These are phyloP conservation scores for Papilio helenus DNA, from an alignment of 1,140 invertebrate species.

Conservation along the genomic window DNA sequence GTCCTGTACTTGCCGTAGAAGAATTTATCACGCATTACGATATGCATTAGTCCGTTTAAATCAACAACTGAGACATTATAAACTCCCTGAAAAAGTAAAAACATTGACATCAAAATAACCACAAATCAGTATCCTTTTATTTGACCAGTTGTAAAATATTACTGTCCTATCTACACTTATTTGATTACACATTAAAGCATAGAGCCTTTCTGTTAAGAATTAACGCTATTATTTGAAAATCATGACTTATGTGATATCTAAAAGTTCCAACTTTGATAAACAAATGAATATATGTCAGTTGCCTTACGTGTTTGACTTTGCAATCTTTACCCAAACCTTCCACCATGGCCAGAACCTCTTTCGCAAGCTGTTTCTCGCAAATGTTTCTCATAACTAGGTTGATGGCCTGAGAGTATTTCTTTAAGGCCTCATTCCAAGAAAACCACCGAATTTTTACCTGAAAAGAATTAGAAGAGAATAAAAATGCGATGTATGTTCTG, in stretches of 20 bases:
- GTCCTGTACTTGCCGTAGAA: conserved; percentile 34
- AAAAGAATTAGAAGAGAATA: background rate
- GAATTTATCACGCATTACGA: background rate
- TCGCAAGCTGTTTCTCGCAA: conserved; percentile 35
- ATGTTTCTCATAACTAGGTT: conserved; percentile 40
- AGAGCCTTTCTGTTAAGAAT: too few relatives aligned
- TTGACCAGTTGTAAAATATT: too few relatives aligned
- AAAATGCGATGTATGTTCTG: background rate
- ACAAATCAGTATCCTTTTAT: background rate
- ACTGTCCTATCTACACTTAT: too few relatives aligned
- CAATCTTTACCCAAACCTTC: conserved; percentile 37
- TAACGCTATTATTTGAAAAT: too few relatives aligned
- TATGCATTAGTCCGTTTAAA: conserved; percentile 19
- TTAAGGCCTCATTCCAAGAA: conserved; percentile 34
- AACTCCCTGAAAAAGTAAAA: conserved; percentile 24
- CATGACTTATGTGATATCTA: too few relatives aligned
- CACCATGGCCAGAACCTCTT: conserved; percentile 33
- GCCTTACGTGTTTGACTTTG: conserved; percentile 28
- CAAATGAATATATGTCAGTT: background rate
- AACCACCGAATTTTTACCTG: conserved; percentile 30
- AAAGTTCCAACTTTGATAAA: background rate
- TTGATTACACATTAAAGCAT: too few relatives aligned
- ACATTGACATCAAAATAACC: background rate
- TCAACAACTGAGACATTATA: conserved; percentile 26
- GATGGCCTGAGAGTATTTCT: conserved; percentile 5